Conservation (phyloP, 2,113 vertebrate genomes). For the Nanorana parkeri region DNA sequence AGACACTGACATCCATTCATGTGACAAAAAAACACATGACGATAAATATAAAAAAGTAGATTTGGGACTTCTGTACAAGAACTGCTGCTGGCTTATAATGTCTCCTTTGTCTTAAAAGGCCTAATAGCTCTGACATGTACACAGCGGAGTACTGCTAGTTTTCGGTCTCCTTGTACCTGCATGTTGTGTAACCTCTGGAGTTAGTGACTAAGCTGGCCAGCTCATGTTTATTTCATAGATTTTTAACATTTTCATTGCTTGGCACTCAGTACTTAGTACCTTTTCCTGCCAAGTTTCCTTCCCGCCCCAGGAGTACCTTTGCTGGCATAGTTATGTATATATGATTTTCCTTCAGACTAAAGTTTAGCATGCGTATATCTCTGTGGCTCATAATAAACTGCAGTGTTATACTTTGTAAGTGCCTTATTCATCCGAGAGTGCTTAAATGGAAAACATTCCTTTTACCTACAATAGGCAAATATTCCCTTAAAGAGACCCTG, state of each 20-base stretch:
- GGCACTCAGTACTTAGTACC: slow-evolving; percentile 18
- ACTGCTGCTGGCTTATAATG: not conserved
- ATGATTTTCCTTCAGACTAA: not conserved
- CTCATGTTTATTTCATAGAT: slow-evolving; percentile 31
- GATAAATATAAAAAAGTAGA: slow-evolving; percentile 14
- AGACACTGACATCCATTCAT: slow-evolving; percentile 20
- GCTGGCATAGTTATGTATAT: not conserved
- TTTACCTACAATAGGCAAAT: not conserved
- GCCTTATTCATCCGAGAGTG: not conserved
- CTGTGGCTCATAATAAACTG: slow-evolving; percentile 1
- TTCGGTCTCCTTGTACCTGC: not conserved
- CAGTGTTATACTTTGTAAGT: not conserved
- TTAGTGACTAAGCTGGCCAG: not conserved
- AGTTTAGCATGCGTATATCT: not conserved
- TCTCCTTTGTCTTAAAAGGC: not conserved
- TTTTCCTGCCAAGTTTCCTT: slow-evolving; percentile 31
- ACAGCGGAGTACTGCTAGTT: not conserved
- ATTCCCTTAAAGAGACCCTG: no score
- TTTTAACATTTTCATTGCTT: slow-evolving; percentile 23
- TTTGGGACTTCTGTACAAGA: not conserved
- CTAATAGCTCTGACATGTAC: not conserved
- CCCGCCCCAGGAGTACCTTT: slow-evolving; percentile 32
- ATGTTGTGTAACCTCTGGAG: slow-evolving; percentile 8
- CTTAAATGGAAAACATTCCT: not conserved
- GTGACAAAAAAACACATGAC: slow-evolving; percentile 48